Evolutionary conservation across 2,888 invertebrate species (phyloP), one percentile per base, ranked within the genome.

Genomic region (Phlogophora meticulosa): DNA sequence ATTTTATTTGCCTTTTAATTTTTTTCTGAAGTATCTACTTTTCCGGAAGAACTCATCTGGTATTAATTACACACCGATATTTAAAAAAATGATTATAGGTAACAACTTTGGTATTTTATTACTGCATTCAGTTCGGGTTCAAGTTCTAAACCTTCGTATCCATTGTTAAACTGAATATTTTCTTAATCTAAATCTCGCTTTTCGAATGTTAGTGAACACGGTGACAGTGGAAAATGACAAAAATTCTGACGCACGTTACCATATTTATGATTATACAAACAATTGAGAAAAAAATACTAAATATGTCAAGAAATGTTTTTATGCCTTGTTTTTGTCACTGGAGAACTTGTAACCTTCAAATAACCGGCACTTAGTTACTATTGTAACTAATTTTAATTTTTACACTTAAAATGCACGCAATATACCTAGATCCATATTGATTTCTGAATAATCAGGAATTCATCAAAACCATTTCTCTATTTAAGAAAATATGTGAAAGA

Each of bases 341-440:
- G 0, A 51, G 20, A 28, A 24, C 17, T 32, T 38, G n/a, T 7
- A 24, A 36, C 51, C 22, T 65, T 64, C 24, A n/a, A 48, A 57
- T 9, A 34, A 2, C 28, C 15, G 34, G 28, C 9, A 11, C 22
- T 51, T 42, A 24, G 15, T 17, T 15, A n/a, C 7, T 55, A 38
- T 32, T 38, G 1, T 22, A 38, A n/a, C n/a, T n/a, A n/a, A n/a
- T n/a, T n/a, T n/a, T n/a, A n/a, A 38, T 64, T 2, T 15, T n/a
- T 1, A 32, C 32, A 17, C 9, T 32, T 10, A 34, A 13, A 5
- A 56, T 40, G 46, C 34, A 48, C 7, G 2, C 9, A 22, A 46
- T n/a, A n/a, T n/a, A 20, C 24, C 10, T 4, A 32, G 20, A 40
- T 3, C 20, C n/a, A 20, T 56, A 17, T 7, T 15, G 4, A 36